Percentiles rank a stretch among this genome's conserved stretches.
Evolutionary conservation across 1,140 invertebrate species (phyloP).

Genomic region (Hylaeus anthracinus): DNA sequence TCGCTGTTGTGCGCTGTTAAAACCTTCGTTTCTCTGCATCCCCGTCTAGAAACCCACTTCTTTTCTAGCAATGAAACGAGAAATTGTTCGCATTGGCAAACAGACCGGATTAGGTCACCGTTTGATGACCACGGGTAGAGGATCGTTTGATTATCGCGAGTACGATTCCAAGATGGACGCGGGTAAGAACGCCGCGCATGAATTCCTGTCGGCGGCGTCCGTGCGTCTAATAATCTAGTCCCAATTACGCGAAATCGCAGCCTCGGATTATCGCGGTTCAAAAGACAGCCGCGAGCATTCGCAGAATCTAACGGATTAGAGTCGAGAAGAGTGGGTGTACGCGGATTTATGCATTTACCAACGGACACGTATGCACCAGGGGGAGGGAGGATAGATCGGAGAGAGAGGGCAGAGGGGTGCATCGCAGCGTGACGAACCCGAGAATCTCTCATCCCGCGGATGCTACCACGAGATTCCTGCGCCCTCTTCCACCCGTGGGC

Average conservation of each 20-base stretch:
- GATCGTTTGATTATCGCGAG: neutral
- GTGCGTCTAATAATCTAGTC: constrained; percentile 69
- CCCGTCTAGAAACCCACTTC: constrained; percentile 2
- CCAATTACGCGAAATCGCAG: constrained; percentile 69
- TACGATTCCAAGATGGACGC: constrained; percentile 17
- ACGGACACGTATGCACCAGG: constrained; percentile 47
- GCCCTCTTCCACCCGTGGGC: constrained; percentile 43
- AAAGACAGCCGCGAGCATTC: constrained; percentile 56
- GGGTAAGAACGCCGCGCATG: constrained; percentile 16
- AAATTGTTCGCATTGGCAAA: constrained; percentile 25
- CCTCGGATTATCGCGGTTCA: constrained; percentile 49
- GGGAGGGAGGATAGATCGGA: too few species aligned
- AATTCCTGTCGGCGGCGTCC: constrained; percentile 55
- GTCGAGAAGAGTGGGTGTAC: constrained; percentile 51
- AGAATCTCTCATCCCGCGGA: constrained; percentile 58
- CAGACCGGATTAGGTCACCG: neutral
- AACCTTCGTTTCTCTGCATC: neutral
- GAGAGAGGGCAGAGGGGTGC: constrained; percentile 14
- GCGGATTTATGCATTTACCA: constrained; percentile 58
- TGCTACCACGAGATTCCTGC: constrained; percentile 51
- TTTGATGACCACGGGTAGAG: too few species aligned
- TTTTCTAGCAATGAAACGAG: constrained; percentile 38
- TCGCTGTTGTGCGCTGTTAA: constrained; percentile 57
- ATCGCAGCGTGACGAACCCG: constrained; percentile 49
- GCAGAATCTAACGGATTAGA: constrained; percentile 70